Evolutionary conservation across 2,888 invertebrate species (phyloP), one percentile per base, ranked within the genome.

Genomic region (Drosophila austrosaltans): DNA sequence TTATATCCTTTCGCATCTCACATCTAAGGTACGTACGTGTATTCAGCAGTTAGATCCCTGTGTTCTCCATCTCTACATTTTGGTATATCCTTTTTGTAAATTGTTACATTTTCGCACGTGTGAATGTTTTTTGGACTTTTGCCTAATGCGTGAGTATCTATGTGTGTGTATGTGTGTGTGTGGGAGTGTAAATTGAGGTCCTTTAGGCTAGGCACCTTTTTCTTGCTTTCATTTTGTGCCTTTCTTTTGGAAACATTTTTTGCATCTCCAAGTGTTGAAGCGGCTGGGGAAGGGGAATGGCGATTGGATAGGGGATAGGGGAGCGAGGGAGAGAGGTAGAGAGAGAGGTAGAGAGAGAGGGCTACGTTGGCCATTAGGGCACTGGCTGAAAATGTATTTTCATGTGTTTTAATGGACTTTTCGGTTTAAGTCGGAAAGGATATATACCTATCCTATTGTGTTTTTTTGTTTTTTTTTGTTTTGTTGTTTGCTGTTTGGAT

Each of bases 391-490:
- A 84, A 82, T 72, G 68, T 74, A 78, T 77, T 79, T 77, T 67
- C 74, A 70, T 74, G 65, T 75, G 75, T 76, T 79, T 82, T 78
- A 87, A 87, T 84, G 87, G 87, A 87, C 69, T 87, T 84, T 84
- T 75, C 75, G 68, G 73, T 79, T 82, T 67, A 69, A 74, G 66
- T 71, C 69, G 58, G 68, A 61, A 48, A 22, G 22, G 48, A 48
- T 48, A 48, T 48, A 48, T 48, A 48, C 20, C 44, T 48, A 48
- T 48, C 44, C 20, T n/a, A 48, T 48, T 48, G 20, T 22, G 22
- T 48, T 22, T 8, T 48, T 44, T 42, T 44, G 6, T 44, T 20
- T 44, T 44, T 40, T n/a, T 48, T 22, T 22, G 25, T 4, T 25
- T 48, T 25, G 22, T 48, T 48, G 42, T 42, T 42, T 48, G 22